These are phyloP conservation scores for Clanis bilineata DNA, from an alignment of 2,888 invertebrate species.

Conservation along the genomic window DNA sequence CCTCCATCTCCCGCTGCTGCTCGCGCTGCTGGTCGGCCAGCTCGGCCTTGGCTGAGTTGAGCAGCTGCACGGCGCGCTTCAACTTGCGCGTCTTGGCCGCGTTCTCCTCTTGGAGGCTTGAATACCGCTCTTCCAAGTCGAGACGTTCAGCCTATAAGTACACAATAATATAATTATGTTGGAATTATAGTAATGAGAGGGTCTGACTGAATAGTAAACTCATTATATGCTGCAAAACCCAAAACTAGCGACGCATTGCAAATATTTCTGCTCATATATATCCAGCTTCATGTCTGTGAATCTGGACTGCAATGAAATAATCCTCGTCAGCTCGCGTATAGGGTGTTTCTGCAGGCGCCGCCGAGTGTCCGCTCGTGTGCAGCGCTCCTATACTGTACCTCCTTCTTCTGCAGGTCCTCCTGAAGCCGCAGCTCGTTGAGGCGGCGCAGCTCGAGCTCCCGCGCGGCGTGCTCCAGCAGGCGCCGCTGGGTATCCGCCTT, in stretches of 20 bases:
- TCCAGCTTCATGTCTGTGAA: too few relatives aligned
- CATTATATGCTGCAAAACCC: too few relatives aligned
- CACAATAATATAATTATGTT: neutral
- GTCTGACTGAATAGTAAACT: too few relatives aligned
- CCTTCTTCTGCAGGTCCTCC: constrained; percentile 92
- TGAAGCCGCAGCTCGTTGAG: constrained; percentile 91
- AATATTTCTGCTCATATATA: neutral
- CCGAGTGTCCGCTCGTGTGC: too few relatives aligned
- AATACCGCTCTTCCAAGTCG: constrained; percentile 97
- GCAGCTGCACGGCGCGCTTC: constrained; percentile 92
- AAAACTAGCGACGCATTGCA: too few relatives aligned
- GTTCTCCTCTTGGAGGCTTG: constrained; percentile 96
- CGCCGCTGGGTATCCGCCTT: constrained; percentile 97
- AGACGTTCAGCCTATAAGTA: constrained; percentile 88
- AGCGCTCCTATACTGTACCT: constrained; percentile 78
- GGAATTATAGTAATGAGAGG: too few relatives aligned
- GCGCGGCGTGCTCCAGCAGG: constrained; percentile 92
- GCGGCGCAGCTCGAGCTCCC: constrained; percentile 89
- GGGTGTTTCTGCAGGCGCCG: too few relatives aligned
- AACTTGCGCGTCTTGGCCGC: constrained; percentile 96
- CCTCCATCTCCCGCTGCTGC: constrained; percentile 98
- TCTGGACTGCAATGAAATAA: too few relatives aligned
- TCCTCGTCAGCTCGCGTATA: neutral
- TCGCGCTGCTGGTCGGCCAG: constrained; percentile 94
- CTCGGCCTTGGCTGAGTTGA: constrained; percentile 93